Base-by-base conservation (phyloP, 2,888 invertebrate species). In the Acronicta alni region DNA sequence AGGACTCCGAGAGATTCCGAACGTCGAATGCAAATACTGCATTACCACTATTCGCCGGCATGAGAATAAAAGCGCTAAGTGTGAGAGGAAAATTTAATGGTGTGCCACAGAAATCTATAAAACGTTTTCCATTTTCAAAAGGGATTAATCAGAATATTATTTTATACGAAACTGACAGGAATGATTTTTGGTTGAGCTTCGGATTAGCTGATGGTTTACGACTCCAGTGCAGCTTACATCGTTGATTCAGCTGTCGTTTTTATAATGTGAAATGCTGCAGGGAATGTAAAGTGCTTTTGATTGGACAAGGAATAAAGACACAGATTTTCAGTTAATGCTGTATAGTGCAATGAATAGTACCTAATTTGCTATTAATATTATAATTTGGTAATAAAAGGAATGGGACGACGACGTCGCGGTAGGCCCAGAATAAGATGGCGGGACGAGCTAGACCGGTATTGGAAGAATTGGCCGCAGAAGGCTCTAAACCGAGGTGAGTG, bases 21-120 rank as follows among this genome's bases (percentile, higher is more conserved):
- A 63, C 37, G 49, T 64, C 70, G 64, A 67, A 52, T 57, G 51
- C 52, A 64, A 69, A 67, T 64, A 57, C 70, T 70, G 65, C 57
- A 64, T 67, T 57, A 70, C 44, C 65, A 52, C 66, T 41, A 26
- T 20, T 63, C 18, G 46, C 54, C 47, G 23, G 30, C 52, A 44
- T 39, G 63, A 42, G 51, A 65, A 70, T 57, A 48, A 68, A 44
- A 47, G 63, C 32, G 38, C 35, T 63, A 57, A 64, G 30, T 49
- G 67, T 43, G 35, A 48, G 55, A 47, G 20, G 48, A 66, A 45
- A 15, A 38, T 68, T 68, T 61, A 63, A 68, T 69, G 67, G 49
- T 35, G 16, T 30, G 15, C 69, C 70, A 8, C 70, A 53, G 20
- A 48, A 48, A 53, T 70, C 51, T 45, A 47, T 69, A 64, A 67